phyloP scores from a whole-genome alignment of 2,113 vertebrate genomes.

The Globicephala melas region DNA sequence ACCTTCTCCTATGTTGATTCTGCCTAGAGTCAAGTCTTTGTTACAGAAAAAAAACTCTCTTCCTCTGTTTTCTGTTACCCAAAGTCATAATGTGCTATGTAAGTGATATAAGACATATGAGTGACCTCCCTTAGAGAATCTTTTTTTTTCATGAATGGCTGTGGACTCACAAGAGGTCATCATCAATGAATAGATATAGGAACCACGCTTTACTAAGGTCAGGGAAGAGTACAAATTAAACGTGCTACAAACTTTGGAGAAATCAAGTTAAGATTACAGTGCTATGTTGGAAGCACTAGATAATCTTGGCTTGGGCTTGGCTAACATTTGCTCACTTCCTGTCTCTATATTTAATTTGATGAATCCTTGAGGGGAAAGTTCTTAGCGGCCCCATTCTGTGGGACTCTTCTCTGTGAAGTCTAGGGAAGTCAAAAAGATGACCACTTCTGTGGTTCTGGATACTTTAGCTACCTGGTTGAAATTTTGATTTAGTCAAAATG shows the following conservation, averaged over 20 bases:
- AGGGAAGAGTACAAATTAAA: constrained; percentile 24
- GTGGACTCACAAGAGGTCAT: not conserved
- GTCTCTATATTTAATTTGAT: constrained; percentile 2
- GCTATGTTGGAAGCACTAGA: not conserved
- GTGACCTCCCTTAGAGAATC: not conserved
- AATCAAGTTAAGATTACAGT: constrained; percentile 16
- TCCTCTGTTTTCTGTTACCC: not conserved
- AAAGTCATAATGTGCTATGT: not conserved
- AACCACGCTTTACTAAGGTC: not conserved
- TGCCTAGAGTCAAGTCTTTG: not conserved
- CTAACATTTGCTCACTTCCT: not conserved
- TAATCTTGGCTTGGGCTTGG: not conserved
- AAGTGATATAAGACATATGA: not conserved
- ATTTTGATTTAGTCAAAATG: constrained; percentile 31
- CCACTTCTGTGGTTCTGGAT: not conserved
- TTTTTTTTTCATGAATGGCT: constrained; percentile 36
- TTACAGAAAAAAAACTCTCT: not conserved
- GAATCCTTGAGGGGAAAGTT: not conserved
- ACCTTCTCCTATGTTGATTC: not conserved
- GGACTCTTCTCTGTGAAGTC: not conserved
- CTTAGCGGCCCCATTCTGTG: not conserved
- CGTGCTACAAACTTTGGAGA: not conserved
- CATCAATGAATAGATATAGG: not conserved
- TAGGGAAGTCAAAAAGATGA: not conserved
- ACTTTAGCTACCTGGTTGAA: not conserved